Evolutionary conservation across 2,888 invertebrate species (phyloP), one percentile per base, ranked within the genome.

Genomic region (Dyspetes luteomarginatus): DNA sequence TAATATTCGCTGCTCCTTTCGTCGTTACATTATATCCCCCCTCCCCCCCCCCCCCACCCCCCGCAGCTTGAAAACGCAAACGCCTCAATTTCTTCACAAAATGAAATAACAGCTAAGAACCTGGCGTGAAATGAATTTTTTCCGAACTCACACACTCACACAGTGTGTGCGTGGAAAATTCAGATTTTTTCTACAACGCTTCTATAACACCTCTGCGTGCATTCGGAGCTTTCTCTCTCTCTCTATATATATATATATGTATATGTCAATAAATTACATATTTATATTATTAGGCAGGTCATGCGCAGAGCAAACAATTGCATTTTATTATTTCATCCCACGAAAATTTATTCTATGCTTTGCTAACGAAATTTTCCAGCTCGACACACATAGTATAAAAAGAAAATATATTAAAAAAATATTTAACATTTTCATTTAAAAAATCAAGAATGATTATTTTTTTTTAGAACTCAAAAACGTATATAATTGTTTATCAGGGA

Each of bases 1-100:
- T 78, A 80, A 80, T 75, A 80, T 78, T 82, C 81, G 78, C 80
- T 65, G 74, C 73, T 71, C 80, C 64, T 71, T 12, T 36, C 36
- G 36, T 36, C 36, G 36, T 36, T 36, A 7, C 36, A 36, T 36
- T 36, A 36, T 36, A 36, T 36, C 36, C 36, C 36, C 12, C 36
- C 12, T 45, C 36, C 12, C 36, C 12, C 36, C 36, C 36, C 12
- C 36, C 12, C 48, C 74, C 65, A 65, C 67, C 58, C 30, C 65
- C 36, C 19, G 26, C 43, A 45, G 50, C 43, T 28, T 36, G 36
- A 12, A 36, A 36, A 36, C 9, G 36, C 36, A 36, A 36, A 36
- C 36, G 36, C 36, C 12, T 36, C 36, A 36, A 36, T 36, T 36
- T 36, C 36, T 12, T 36, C 36, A 12, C 36, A 52, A 78, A 50